phyloP scores from a whole-genome alignment of 2,888 invertebrate species.

The Quadriops clusia region DNA sequence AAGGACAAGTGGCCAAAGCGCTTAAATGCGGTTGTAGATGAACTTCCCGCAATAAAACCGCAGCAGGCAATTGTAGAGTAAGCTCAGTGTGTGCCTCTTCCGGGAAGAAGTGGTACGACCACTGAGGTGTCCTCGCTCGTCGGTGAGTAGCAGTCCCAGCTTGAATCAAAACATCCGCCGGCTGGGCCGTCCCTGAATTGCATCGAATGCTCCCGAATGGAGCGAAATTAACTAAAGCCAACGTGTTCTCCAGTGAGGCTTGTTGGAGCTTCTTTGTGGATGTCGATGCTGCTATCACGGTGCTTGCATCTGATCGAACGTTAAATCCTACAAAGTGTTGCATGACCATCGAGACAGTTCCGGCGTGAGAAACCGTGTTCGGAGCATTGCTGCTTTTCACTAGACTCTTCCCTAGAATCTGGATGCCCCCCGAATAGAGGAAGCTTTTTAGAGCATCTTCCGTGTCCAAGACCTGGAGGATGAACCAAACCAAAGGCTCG shows the following conservation, averaged over 20 bases:
- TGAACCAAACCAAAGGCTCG: conserved; percentile 76
- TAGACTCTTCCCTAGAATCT: conserved; percentile 66
- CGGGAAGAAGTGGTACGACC: conserved; percentile 92
- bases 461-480: conserved; percentile 66
- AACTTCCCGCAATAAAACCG: conserved; percentile 76
- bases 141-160: conserved; percentile 60
- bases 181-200: conserved; percentile 56
- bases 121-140: conserved; percentile 80
- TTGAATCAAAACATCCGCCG: conserved; percentile 79
- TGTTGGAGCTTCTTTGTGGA: conserved; percentile 32
- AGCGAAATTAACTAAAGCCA: conserved; percentile 79
- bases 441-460: conserved; percentile 65
- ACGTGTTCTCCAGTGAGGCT: conserved; percentile 50
- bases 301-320: conserved; percentile 31
- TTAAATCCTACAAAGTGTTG: conserved; percentile 46
- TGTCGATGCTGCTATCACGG: conserved; percentile 26
- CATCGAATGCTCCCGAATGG: conserved; percentile 58
- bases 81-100: conserved; percentile 82
- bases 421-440: conserved; percentile 58
- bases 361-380: conserved; percentile 45
- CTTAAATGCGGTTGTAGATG: conserved; percentile 77
- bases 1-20: conserved; percentile 78
- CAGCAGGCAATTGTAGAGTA: conserved; percentile 76
- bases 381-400: conserved; percentile 61
- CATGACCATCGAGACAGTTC: conserved; percentile 45